Evolutionary conservation across 2,888 invertebrate species (phyloP).

Genomic region (Amblyjoppa fuscipennis): DNA sequence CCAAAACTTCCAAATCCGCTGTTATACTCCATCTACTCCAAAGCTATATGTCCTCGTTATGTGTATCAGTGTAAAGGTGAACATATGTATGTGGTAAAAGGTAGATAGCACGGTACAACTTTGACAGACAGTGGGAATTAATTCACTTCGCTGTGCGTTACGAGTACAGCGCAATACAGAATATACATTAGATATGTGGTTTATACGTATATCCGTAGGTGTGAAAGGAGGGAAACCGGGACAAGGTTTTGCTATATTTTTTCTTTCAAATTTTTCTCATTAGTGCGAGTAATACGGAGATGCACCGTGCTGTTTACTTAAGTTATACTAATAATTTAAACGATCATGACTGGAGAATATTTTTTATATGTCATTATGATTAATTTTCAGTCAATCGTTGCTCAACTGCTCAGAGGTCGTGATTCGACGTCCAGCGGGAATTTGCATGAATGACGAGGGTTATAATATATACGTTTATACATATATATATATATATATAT

Average conservation of each 20-base stretch:
- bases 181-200: constrained; percentile 1
- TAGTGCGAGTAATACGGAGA: too few relatives aligned
- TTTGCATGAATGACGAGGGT: constrained; percentile 40
- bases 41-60: neutral
- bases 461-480: neutral
- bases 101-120: constrained; percentile 5
- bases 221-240: neutral
- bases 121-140: constrained; percentile 42
- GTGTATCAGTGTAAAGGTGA: neutral
- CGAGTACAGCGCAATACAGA: neutral
- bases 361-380: too few relatives aligned
- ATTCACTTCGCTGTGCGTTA: constrained; percentile 26
- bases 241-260: constrained; percentile 33
- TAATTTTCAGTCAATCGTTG: neutral
- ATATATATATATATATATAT: neutral
- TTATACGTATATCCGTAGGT: constrained; percentile 12
- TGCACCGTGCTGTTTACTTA: too few relatives aligned
- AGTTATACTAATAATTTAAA: too few relatives aligned
- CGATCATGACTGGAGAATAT: too few relatives aligned
- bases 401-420: constrained; percentile 16
- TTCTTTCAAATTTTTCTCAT: neutral
- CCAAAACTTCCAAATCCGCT: constrained; percentile 43
- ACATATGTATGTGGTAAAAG: neutral
- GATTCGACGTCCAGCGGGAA: constrained; percentile 13
- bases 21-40: neutral